A percentile compares a stretch with the other conserved stretches of the same genome.
Evolutionary conservation across 2,797 vertebrate species (phyloP).

Genomic region (Sebastes hopkinsi): DNA sequence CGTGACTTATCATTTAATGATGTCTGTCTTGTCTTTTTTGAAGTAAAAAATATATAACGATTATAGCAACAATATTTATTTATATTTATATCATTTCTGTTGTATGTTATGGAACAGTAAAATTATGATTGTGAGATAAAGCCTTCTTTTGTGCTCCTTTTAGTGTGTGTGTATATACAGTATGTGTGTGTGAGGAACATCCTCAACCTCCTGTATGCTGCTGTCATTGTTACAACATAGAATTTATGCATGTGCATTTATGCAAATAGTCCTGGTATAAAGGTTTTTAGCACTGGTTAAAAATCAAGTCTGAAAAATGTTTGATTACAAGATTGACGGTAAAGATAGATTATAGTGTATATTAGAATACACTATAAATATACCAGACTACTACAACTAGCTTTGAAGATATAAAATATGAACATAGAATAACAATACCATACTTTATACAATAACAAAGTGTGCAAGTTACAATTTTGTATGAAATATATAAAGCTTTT

Average conservation of each 20-base stretch:
- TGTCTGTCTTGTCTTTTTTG: constrained; percentile 69
- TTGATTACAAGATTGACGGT: not conserved
- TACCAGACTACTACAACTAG: no score
- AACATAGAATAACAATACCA: no score
- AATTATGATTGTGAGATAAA: constrained; percentile 72
- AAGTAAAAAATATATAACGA: constrained; percentile 59
- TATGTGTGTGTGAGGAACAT: not conserved
- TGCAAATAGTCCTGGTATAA: not conserved
- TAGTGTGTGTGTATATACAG: not conserved
- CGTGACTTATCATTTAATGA: constrained; percentile 41
- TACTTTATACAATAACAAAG: rapidly evolving
- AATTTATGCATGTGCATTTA: not conserved
- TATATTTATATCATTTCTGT: constrained; percentile 79
- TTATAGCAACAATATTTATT: constrained; percentile 65
- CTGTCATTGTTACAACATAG: not conserved
- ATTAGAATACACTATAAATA: no score
- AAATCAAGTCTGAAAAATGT: not conserved
- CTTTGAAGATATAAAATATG: no score
- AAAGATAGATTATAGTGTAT: no score
- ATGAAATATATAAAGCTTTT: not conserved
- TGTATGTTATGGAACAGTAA: constrained; percentile 79
- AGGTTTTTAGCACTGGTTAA: not conserved
- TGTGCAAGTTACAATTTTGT: no score
- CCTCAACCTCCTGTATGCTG: not conserved
- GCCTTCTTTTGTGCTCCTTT: not conserved